These are phyloP conservation scores for Drosophila prosaltans DNA, from an alignment of 1,140 invertebrate genomes.

Conservation along the genomic window DNA sequence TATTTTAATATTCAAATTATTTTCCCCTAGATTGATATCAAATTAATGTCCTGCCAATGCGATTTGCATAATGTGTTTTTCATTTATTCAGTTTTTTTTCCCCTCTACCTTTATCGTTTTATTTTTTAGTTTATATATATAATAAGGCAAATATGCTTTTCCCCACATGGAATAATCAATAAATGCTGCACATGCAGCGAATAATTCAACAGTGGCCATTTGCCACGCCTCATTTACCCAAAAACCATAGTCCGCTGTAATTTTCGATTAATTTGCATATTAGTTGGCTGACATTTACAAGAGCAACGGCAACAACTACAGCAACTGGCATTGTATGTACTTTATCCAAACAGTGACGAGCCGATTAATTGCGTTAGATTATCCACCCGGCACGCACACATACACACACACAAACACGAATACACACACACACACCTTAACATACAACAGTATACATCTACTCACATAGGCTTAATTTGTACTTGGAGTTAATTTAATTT, in stretches of 20 bases:
- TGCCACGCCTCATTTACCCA: slow-evolving; percentile 22
- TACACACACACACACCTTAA: slow-evolving; percentile 7
- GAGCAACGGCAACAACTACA: slow-evolving; percentile 17
- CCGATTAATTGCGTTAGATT: slow-evolving; percentile 81
- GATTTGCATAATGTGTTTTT: slow-evolving; percentile 76
- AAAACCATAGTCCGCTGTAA: slow-evolving; percentile 49
- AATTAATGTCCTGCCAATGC: slow-evolving; percentile 59
- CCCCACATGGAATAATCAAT: neutral
- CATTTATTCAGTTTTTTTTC: slow-evolving; percentile 25
- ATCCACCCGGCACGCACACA: slow-evolving; percentile 48
- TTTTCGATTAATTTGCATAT: slow-evolving; percentile 77
- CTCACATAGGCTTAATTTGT: slow-evolving; percentile 60
- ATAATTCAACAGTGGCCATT: slow-evolving; percentile 4
- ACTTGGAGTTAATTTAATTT: slow-evolving; percentile 75
- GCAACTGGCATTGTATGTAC: slow-evolving; percentile 54
- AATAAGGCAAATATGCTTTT: slow-evolving; percentile 2
- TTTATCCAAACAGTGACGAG: slow-evolving; percentile 71
- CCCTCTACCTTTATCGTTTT: neutral
- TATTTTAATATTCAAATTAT: slow-evolving; percentile 64
- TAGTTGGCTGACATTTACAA: slow-evolving; percentile 59
- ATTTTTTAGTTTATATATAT: neutral
- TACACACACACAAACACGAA: slow-evolving; percentile 16
- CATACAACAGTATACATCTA: too few relatives aligned
- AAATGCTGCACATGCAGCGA: slow-evolving; percentile 8
- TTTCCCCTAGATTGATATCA: slow-evolving; percentile 67